phyloP scores from a whole-genome alignment of 2,113 vertebrate species.

The Desmodus rotundus region DNA sequence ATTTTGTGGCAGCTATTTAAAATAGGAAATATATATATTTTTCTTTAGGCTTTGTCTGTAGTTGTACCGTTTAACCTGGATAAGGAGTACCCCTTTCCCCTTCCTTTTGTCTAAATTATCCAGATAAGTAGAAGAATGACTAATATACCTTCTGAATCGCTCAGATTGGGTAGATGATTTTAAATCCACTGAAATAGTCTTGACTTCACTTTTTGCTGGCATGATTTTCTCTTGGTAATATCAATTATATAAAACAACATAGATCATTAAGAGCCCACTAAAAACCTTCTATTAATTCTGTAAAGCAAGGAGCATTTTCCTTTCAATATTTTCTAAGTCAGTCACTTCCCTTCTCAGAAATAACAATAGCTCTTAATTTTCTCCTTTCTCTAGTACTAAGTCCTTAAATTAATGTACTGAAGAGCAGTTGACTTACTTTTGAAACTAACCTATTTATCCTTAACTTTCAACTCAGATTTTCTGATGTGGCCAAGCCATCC shows the following conservation, averaged over 20 bases:
- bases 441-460: not conserved
- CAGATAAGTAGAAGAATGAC: not conserved
- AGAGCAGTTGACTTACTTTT: not conserved
- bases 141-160: not conserved
- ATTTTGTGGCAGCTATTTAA: not conserved
- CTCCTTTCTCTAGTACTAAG: not conserved
- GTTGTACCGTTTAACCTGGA: not conserved
- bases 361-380: not conserved
- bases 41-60: not conserved
- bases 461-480: not conserved
- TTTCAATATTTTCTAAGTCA: not conserved
- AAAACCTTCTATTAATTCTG: not conserved
- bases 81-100: not conserved
- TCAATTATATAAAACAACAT: not conserved
- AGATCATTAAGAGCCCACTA: not conserved
- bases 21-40: not conserved
- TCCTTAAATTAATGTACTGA: not conserved
- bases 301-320: not conserved
- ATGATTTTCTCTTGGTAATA: not conserved
- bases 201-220: not conserved
- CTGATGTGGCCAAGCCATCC: not conserved
- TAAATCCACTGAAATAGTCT: not conserved
- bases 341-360: not conserved
- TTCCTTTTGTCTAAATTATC: not conserved
- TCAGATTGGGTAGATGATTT: not conserved